Evolutionary conservation across 2,888 invertebrate species (phyloP).

Genomic region (Coleophora flavipennella): DNA sequence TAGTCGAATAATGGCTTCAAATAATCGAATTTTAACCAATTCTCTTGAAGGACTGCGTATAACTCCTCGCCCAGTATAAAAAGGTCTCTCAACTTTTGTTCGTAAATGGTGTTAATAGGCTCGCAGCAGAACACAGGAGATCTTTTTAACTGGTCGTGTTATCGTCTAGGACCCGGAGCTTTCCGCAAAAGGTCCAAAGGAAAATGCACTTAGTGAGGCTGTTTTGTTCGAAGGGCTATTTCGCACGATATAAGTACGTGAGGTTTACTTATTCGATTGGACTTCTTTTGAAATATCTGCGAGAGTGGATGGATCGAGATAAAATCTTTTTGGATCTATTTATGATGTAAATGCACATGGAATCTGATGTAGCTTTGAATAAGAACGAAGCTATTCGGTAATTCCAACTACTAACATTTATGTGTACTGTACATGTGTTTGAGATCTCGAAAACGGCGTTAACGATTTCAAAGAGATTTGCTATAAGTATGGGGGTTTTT

Average conservation of each 20-base stretch:
- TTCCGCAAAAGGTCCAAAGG: constrained; percentile 42
- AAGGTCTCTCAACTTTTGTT: constrained; percentile 14
- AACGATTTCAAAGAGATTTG: no score
- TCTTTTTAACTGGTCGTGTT: constrained; percentile 15
- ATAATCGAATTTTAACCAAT: constrained; percentile 61
- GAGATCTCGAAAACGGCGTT: no score
- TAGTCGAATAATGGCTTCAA: constrained; percentile 43
- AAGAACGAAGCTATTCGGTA: no score
- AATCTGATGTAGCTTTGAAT: no score
- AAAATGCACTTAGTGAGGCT: constrained; percentile 53
- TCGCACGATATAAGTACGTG: constrained; percentile 29
- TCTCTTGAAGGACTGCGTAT: constrained; percentile 34
- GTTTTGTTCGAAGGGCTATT: constrained; percentile 44
- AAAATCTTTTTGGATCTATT: no score
- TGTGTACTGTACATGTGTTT: no score
- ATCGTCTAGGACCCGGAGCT: constrained; percentile 14
- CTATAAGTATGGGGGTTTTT: no score
- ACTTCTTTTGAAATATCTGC: constrained; percentile 18
- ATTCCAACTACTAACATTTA: no score
- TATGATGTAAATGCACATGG: no score
- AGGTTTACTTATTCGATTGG: constrained; percentile 23
- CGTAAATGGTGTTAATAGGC: neutral
- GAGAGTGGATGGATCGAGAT: neutral
- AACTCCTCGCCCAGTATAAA: constrained; percentile 19
- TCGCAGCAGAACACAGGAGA: neutral